Percentiles rank a stretch among this genome's conserved stretches.
Evolutionary conservation across 2,888 invertebrate species (phyloP).

Genomic region (Drosophila histrio): DNA sequence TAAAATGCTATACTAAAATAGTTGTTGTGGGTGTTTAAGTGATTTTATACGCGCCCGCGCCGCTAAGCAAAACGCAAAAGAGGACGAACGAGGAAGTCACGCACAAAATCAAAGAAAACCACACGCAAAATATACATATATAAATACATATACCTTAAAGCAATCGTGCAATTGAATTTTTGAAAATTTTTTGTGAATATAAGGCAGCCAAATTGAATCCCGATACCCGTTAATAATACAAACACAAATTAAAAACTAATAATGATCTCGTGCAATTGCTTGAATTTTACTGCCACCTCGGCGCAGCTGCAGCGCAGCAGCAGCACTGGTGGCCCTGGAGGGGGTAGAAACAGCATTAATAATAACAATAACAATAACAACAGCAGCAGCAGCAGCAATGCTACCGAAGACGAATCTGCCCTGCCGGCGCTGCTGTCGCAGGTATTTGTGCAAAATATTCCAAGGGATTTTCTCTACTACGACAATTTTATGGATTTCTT

Average conservation of each 20-base stretch:
- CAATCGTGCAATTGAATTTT: slow-evolving; percentile 37
- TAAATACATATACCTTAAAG: not conserved
- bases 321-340: slow-evolving; percentile 11
- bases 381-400: not conserved
- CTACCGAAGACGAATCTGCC: slow-evolving; percentile 31
- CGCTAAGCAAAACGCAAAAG: slow-evolving; percentile 49
- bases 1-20: slow-evolving; percentile 36
- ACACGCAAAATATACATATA: slow-evolving; percentile 15
- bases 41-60: slow-evolving; percentile 64
- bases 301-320: slow-evolving; percentile 49
- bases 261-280: slow-evolving; percentile 89
- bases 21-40: slow-evolving; percentile 49
- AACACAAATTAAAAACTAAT: slow-evolving; percentile 39
- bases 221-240: slow-evolving; percentile 34
- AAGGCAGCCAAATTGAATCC: slow-evolving; percentile 4
- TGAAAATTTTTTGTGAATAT: slow-evolving; percentile 38
- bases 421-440: slow-evolving; percentile 55
- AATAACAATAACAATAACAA: slow-evolving; percentile 28
- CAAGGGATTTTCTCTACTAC: slow-evolving; percentile 72
- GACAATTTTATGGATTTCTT: slow-evolving; percentile 79
- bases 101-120: slow-evolving; percentile 37
- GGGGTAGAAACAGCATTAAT: slow-evolving; percentile 24
- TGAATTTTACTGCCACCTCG: slow-evolving; percentile 85
- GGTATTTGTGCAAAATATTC: slow-evolving; percentile 68
- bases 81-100: slow-evolving; percentile 58